Base-by-base conservation (phyloP, 2,888 invertebrate species). In the Philereme vetulata region DNA sequence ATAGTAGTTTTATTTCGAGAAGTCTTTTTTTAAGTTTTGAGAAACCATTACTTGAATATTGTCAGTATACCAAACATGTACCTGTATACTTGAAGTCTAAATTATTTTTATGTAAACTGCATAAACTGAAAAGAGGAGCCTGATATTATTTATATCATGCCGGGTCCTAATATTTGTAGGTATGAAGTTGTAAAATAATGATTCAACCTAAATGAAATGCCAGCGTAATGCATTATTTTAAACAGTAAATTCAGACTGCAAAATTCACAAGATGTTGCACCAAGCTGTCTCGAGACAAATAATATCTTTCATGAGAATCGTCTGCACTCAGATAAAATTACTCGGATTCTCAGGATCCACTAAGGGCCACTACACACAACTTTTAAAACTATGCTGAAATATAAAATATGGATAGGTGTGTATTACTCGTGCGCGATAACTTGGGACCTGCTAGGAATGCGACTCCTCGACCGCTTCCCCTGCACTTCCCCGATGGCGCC, bases 301-400 rank as follows among this genome's bases (percentile, higher is more conserved):
- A 65, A 59, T 62, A 66, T 63, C 60, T 65, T 60, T 64, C 58
- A 56, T 48, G 66, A 66, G 61, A 61, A 66, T 62, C 58, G 67
- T 70, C 65, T 60, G 57, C 66, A 60, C 56, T 59, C 49, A 60
- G 61, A 58, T 62, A 54, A 63, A 61, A 67, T 64, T 59, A 66
- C 51, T 53, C 46, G 60, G 33, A 57, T 61, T 61, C 65, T 62
- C 35, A 56, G 49, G 48, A 57, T 56, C 48, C 51, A 55, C 57
- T 61, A 47, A 48, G 46, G 48, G 38, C 44, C 4, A 9, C 32
- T 44, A 53, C 32, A 43, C 47, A 33, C 4, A 0, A 4, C 45
- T 32, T 5, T 10, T 4, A 42, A 10, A 42, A 42, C 9, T 3
- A 9, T 4, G 42, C n/a, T 44, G 44, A 4, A 44, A 21, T 5